phyloP scores from a whole-genome alignment of 1,140 invertebrate genomes.

The Arctopsyche grandis region DNA sequence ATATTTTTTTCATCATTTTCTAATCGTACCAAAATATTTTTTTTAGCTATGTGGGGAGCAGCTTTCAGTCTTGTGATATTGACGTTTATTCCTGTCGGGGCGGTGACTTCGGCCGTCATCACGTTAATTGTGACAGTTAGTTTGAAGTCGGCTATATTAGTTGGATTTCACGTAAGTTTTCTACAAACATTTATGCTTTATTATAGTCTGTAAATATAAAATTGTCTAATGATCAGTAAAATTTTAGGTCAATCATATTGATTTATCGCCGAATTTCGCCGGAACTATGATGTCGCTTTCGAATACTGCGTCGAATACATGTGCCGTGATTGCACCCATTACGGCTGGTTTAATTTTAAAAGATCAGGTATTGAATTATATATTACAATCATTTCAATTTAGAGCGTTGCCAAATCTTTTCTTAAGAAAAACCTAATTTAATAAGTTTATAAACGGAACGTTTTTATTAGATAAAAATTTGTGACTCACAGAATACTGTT shows the following conservation, averaged over 20 bases:
- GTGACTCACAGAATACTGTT: too few species aligned
- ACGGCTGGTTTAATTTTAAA: conserved; percentile 57
- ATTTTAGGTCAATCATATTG: conserved; percentile 73
- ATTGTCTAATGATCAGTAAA: background rate
- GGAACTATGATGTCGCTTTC: conserved; percentile 78
- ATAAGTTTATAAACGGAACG: too few species aligned
- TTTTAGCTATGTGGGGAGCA: conserved; percentile 68
- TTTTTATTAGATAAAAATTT: too few species aligned
- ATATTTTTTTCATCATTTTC: too few species aligned
- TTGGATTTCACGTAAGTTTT: conserved; percentile 67
- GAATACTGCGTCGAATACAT: conserved; percentile 74
- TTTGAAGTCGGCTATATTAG: conserved; percentile 77
- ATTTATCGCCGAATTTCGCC: conserved; percentile 81
- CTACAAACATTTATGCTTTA: background rate
- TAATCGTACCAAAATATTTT: background rate
- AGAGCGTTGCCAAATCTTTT: too few species aligned
- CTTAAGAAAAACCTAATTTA: too few species aligned
- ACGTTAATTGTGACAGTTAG: conserved; percentile 76
- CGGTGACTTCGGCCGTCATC: conserved; percentile 68
- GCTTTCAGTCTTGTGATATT: conserved; percentile 71
- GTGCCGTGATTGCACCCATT: conserved; percentile 73
- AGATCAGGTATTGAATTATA: conserved; percentile 56
- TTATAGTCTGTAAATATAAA: background rate
- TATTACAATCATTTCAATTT: background rate
- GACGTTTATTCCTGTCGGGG: conserved; percentile 68